A percentile compares a stretch with the other conserved stretches of the same genome.
These are phyloP conservation scores for Ochotona princeps DNA, from an alignment of 2,113 vertebrate species.

Conservation along the genomic window DNA sequence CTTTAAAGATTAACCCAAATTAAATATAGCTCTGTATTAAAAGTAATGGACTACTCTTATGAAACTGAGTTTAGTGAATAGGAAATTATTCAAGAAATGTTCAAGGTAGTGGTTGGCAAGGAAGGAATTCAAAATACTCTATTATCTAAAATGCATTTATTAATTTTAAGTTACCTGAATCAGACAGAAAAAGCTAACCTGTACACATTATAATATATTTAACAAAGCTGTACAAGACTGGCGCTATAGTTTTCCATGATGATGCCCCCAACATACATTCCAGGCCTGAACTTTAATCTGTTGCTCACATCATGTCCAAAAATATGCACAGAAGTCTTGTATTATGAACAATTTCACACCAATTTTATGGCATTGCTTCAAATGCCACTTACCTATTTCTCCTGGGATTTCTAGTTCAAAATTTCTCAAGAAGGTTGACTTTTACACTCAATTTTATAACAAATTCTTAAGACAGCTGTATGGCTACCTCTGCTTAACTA, in stretches of 20 bases:
- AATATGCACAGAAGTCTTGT: neutral
- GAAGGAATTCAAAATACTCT: neutral
- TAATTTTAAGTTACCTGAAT: neutral
- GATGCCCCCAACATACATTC: neutral
- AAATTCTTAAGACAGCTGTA: neutral
- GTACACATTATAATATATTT: neutral
- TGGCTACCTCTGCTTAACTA: slow-evolving; percentile 11
- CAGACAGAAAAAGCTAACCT: neutral
- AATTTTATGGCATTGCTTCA: neutral
- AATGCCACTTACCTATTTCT: slow-evolving; percentile 10
- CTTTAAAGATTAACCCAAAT: neutral
- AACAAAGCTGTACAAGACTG: neutral
- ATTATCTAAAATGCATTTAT: slow-evolving; percentile 10
- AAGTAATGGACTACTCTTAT: neutral
- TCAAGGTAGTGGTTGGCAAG: neutral
- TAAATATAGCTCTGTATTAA: neutral
- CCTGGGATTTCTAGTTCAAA: neutral
- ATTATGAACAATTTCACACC: neutral
- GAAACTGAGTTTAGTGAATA: slow-evolving; percentile 16
- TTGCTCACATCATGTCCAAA: neutral
- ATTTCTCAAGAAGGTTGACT: neutral
- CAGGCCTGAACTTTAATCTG: neutral
- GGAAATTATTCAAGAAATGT: slow-evolving; percentile 48
- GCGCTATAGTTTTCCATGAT: neutral
- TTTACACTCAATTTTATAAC: slow-evolving; percentile 14